These are phyloP conservation scores for Sinocyclocheilus rhinocerous DNA, from an alignment of 2,113 vertebrate genomes.

Conservation along the genomic window DNA sequence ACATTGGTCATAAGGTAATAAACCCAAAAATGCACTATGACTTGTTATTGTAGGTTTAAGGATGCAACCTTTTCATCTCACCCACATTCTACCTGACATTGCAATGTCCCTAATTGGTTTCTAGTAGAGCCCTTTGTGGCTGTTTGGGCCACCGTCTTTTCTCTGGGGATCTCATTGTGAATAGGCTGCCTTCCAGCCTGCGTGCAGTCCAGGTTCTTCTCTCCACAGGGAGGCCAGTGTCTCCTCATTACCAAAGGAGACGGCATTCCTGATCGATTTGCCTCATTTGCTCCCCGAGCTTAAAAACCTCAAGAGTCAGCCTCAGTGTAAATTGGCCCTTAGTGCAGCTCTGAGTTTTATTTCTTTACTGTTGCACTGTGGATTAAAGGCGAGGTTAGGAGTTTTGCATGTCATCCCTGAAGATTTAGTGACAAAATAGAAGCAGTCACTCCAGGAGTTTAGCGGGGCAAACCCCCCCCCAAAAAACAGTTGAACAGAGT, in stretches of 20 bases:
- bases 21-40: not conserved
- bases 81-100: conserved; percentile 45
- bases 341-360: conserved; percentile 33
- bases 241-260: conserved; percentile 46
- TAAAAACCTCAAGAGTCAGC: conserved; percentile 43
- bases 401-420: conserved; percentile 38
- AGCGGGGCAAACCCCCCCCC: not conserved
- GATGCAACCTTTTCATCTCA: conserved; percentile 35
- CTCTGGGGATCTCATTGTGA: conserved; percentile 55
- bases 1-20: not conserved
- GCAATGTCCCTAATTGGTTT: conserved; percentile 55
- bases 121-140: conserved; percentile 42
- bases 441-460: not conserved
- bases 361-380: conserved; percentile 41
- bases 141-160: conserved; percentile 27
- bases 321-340: conserved; percentile 48
- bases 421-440: conserved; percentile 31
- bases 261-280: conserved; percentile 53
- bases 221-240: conserved; percentile 27
- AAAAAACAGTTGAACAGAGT: not conserved
- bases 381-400: conserved; percentile 39
- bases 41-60: conserved; percentile 1
- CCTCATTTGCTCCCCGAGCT: conserved; percentile 43
- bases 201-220: conserved; percentile 7
- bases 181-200: conserved; percentile 10